Evolutionary conservation across 2,113 vertebrate species (phyloP), one percentile per base, ranked within the genome.

Genomic region (Nipponia nippon): DNA sequence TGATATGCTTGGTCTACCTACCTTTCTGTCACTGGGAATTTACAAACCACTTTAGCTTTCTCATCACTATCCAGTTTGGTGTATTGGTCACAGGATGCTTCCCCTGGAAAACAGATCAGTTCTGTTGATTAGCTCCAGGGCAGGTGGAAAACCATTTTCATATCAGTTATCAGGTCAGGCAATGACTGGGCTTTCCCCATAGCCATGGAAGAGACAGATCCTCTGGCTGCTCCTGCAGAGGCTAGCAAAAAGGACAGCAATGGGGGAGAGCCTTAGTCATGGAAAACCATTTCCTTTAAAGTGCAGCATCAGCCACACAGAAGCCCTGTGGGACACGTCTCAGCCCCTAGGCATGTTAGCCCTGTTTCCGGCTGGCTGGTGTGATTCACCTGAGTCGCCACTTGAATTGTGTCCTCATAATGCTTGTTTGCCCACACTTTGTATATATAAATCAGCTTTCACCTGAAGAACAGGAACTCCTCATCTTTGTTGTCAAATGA

Each of bases 251-350:
- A 53, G 9, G 3, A 38, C 40, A 91, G 27, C 0, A 1, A 7
- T 12, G 10, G 2, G 13, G n/a, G 20, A 91, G 32, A 79, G 13
- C 34, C 40, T 81, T 56, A 36, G 34, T 20, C 18, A 29, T 25
- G 27, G 58, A 61, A 94, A 77, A 53, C 4, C 7, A 4, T 55
- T 79, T 55, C 3, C 40, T 83, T 69, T 23, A 50, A 53, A 2
- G 17, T 11, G 36, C 44, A 76, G 14, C 59, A 84, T 70, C 29
- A 30, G 49, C 65, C 23, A 38, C 17, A 5, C n/a, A 46, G 80
- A 53, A 71, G 49, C 6, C 38, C 55, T 82, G 26, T 1, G 1
- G 55, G 38, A 52, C 32, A 58, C 0, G 0, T 4, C 32, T 73
- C 55, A 87, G 17, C 8, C n/a, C 15, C 50, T 20, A 63, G 56